A percentile compares a stretch with the other conserved stretches of the same genome.
phyloP scores from a whole-genome alignment of 2,888 invertebrate species.

The Eristalinus sepulchralis region DNA sequence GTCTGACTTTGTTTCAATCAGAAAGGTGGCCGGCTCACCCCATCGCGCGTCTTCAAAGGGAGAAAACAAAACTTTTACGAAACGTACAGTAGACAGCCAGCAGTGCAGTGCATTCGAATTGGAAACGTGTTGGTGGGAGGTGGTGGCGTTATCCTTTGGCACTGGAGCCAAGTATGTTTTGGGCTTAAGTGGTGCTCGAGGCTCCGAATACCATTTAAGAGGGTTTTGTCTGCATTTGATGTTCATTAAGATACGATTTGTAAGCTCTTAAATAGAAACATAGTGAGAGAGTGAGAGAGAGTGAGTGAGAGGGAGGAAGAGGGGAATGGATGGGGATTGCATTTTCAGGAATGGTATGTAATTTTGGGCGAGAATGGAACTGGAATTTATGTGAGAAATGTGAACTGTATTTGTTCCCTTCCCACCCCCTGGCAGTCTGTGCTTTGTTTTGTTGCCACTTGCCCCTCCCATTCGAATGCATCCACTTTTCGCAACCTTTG shows the following conservation, averaged over 20 bases:
- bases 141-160: neutral
- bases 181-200: neutral
- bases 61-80: neutral
- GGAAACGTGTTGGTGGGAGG: neutral
- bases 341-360: neutral
- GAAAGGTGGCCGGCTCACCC: too few species aligned
- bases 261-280: neutral
- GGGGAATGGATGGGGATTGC: neutral
- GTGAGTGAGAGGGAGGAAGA: neutral
- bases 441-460: neutral
- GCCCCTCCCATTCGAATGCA: too few species aligned
- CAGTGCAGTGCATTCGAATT: neutral
- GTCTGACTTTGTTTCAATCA: neutral
- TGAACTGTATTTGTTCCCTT: neutral
- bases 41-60: too few species aligned
- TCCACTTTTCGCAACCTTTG: too few species aligned
- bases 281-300: neutral
- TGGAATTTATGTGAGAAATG: neutral
- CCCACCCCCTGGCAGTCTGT: neutral
- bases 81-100: neutral
- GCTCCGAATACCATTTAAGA: neutral
- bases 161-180: neutral
- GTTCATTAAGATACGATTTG: neutral
- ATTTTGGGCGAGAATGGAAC: neutral
- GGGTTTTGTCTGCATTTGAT: neutral